Evolutionary conservation across 2,113 vertebrate species (phyloP).

Genomic region (Gobiocypris rarus): DNA sequence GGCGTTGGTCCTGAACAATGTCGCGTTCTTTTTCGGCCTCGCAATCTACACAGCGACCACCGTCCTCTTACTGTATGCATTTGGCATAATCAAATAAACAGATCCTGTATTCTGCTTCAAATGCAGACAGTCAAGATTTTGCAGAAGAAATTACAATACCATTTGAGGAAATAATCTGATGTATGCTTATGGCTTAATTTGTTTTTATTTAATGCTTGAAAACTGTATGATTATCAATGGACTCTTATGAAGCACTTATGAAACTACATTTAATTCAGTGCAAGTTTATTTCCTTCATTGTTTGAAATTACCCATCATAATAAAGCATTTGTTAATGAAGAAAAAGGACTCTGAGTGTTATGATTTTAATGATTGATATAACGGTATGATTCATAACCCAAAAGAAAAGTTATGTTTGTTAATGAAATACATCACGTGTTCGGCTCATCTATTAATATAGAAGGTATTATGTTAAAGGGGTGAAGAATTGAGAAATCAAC

Average conservation of each 20-base stretch:
- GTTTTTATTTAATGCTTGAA: background rate
- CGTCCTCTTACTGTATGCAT: background rate
- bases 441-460: no score
- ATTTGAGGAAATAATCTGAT: background rate
- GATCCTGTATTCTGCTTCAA: background rate
- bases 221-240: background rate
- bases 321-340: background rate
- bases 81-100: background rate
- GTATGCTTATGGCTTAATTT: background rate
- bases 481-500: no score
- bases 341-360: no score
- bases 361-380: no score
- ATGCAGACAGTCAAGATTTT: background rate
- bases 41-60: background rate
- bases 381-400: no score
- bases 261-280: no score
- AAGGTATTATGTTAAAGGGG: no score
- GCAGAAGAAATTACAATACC: background rate
- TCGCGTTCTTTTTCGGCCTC: background rate
- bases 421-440: no score
- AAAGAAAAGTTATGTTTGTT: no score
- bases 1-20: background rate
- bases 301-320: background rate
- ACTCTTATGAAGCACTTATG: background rate
- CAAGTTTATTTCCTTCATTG: background rate